Conservation (phyloP, 2,888 invertebrate species). For the Xestia sexstrigata region DNA sequence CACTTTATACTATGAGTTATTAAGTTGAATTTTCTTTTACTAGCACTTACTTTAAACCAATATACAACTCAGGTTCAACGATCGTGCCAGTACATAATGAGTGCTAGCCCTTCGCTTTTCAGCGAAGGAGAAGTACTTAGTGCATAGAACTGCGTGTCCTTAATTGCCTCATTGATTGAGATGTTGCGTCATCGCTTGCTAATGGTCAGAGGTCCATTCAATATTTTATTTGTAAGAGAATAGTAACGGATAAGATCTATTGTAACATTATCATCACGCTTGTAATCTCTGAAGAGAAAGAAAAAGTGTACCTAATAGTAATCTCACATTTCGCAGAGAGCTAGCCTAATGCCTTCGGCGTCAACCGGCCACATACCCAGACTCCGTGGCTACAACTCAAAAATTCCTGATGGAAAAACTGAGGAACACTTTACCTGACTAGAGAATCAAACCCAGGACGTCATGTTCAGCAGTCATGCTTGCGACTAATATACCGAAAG, state of each 20-base stretch:
- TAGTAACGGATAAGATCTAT: background rate
- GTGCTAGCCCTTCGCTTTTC: slow-evolving; percentile 46
- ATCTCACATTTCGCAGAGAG: no score
- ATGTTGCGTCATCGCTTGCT: slow-evolving; percentile 48
- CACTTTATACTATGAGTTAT: background rate
- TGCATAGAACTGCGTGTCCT: slow-evolving; percentile 44
- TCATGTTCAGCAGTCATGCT: background rate
- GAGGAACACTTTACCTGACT: background rate
- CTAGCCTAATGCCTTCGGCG: no score
- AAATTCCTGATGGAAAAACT: background rate
- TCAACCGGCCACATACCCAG: no score
- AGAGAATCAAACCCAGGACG: background rate
- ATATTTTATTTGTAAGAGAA: slow-evolving; percentile 17
- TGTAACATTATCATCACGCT: background rate
- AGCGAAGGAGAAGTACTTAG: slow-evolving; percentile 50
- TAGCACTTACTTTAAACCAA: background rate
- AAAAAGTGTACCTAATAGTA: background rate
- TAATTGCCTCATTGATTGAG: slow-evolving; percentile 61
- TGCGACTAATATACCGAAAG: background rate
- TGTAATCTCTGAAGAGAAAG: background rate
- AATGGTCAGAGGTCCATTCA: slow-evolving; percentile 44
- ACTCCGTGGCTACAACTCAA: no score
- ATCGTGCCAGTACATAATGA: slow-evolving; percentile 22
- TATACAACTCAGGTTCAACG: slow-evolving; percentile 25
- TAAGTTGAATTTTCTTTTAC: slow-evolving; percentile 4